These are phyloP conservation scores for Herpetotheres cachinnans DNA, from an alignment of 2,113 vertebrate genomes.

Conservation along the genomic window DNA sequence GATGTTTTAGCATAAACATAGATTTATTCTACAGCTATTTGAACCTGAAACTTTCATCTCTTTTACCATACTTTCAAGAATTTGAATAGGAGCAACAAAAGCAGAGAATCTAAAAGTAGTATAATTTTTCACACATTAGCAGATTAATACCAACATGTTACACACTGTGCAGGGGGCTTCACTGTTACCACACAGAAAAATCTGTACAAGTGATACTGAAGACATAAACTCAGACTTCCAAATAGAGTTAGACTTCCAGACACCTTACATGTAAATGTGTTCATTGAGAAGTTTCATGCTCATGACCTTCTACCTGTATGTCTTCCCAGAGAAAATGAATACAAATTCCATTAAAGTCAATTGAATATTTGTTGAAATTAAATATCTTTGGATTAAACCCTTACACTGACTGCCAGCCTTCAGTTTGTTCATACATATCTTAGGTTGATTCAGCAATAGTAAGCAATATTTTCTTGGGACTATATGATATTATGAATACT, in stretches of 20 bases:
- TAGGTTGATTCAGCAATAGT: background rate
- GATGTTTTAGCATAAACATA: background rate
- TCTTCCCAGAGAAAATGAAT: background rate
- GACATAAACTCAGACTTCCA: background rate
- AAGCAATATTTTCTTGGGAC: background rate
- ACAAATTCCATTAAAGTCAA: background rate
- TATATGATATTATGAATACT: background rate
- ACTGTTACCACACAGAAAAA: background rate
- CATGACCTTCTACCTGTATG: background rate
- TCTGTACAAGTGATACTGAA: background rate
- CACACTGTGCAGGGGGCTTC: background rate
- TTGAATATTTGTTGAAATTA: background rate
- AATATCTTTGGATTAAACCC: background rate
- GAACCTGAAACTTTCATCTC: background rate
- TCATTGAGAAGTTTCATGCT: background rate
- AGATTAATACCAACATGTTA: background rate
- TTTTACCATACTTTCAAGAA: background rate
- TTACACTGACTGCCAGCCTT: background rate
- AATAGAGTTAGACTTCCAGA: background rate
- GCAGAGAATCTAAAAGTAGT: background rate
- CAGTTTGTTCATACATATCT: background rate
- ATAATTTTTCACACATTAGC: background rate
- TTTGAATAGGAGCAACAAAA: background rate
- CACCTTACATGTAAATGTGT: background rate
- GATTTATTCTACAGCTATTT: background rate